A percentile compares a stretch with the other conserved stretches of the same genome.
Evolutionary conservation across 2,113 vertebrate genomes (phyloP).

Genomic region (Cyanoramphus novaezelandiae): DNA sequence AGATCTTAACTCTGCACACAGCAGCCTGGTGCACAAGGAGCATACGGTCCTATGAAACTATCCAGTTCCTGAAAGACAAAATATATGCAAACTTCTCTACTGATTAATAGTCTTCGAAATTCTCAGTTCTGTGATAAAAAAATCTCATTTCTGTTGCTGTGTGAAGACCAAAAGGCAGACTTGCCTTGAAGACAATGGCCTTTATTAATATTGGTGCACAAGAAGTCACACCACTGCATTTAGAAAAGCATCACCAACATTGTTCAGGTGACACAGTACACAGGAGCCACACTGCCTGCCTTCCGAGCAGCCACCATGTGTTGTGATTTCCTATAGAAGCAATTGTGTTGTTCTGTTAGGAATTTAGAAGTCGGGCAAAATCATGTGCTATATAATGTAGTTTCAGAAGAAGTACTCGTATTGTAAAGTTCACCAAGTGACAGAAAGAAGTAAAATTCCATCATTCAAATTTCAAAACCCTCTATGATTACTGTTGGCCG

Average conservation of each 20-base stretch:
- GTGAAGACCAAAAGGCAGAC: neutral
- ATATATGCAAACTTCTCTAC: constrained; percentile 18
- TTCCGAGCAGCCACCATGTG: neutral
- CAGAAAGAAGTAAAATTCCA: neutral
- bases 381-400: neutral
- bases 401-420: neutral
- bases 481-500: neutral
- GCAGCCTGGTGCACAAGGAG: neutral
- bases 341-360: neutral
- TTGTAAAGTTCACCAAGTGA: neutral
- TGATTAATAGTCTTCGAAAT: neutral
- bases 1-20: neutral
- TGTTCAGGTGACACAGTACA: neutral
- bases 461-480: neutral
- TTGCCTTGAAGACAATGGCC: neutral
- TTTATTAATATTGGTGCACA: neutral
- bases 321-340: neutral
- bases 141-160: neutral
- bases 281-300: neutral
- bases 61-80: neutral
- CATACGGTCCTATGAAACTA: neutral
- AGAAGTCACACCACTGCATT: neutral
- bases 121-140: neutral
- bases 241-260: neutral
- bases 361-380: neutral